Conservation (phyloP, 2,113 vertebrate species). For the Notothenia rossii region DNA sequence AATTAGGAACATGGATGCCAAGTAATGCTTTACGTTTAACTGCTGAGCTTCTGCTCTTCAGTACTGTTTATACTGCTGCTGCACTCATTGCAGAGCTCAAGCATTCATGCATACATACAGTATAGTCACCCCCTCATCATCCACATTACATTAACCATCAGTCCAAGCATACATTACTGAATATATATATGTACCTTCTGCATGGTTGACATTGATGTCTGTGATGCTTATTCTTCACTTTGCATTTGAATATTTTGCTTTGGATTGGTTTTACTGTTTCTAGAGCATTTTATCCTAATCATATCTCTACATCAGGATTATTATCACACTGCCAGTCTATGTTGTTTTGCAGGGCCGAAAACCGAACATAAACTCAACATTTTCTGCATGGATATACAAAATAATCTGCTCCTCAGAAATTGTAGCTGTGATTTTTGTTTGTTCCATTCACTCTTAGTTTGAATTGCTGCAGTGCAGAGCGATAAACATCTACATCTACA, state of each 20-base stretch:
- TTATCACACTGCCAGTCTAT: neutral
- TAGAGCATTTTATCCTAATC: neutral
- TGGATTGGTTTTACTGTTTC: too few relatives aligned
- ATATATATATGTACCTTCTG: neutral
- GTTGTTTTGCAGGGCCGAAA: neutral
- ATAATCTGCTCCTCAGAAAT: neutral
- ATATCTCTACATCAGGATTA: neutral
- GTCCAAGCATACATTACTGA: neutral
- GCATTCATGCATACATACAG: neutral
- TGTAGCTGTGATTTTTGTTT: neutral
- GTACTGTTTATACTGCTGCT: neutral
- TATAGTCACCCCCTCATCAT: neutral
- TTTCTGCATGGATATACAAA: neutral
- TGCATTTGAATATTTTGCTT: too few relatives aligned
- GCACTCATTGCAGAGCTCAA: neutral
- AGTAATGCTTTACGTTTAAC: neutral
- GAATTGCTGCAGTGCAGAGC: neutral
- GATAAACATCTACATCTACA: neutral
- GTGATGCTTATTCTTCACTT: neutral
- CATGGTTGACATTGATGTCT: neutral
- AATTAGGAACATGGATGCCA: neutral
- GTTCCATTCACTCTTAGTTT: neutral
- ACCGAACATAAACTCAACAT: neutral
- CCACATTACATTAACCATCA: neutral
- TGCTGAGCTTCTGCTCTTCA: neutral